Conservation (phyloP, 2,797 vertebrate genomes). For the Poecilia velifera region DNA sequence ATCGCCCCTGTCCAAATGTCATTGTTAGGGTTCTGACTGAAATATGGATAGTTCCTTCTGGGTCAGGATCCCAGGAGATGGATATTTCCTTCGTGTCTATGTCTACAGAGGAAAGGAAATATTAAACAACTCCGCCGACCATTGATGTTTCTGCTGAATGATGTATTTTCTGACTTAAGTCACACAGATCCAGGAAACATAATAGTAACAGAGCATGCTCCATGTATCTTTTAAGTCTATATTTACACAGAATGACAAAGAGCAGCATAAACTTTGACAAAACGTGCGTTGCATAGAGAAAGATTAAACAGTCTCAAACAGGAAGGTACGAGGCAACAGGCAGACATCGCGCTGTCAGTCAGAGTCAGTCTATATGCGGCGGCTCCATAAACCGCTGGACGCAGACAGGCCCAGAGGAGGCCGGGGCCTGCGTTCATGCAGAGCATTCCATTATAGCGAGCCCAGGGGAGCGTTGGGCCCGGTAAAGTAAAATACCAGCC, state of each 20-base stretch:
- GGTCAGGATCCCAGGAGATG: slow-evolving; percentile 76
- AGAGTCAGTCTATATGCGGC: slow-evolving; percentile 70
- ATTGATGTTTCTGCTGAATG: slow-evolving; percentile 63
- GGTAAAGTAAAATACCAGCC: slow-evolving; percentile 80
- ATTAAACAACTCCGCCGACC: slow-evolving; percentile 68
- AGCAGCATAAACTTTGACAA: slow-evolving; percentile 43
- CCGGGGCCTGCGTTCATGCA: slow-evolving; percentile 54
- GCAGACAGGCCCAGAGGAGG: slow-evolving; percentile 76
- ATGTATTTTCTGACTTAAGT: slow-evolving; percentile 65
- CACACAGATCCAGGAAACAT: slow-evolving; percentile 61
- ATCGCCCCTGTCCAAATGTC: slow-evolving; percentile 70
- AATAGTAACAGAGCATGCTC: slow-evolving; percentile 38
- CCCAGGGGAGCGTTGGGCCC: slow-evolving; percentile 69
- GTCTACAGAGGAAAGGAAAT: slow-evolving; percentile 79
- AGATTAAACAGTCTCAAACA: slow-evolving; percentile 42
- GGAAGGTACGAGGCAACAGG: slow-evolving; percentile 46
- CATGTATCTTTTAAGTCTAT: slow-evolving; percentile 29
- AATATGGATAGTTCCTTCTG: slow-evolving; percentile 75
- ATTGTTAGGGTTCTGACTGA: slow-evolving; percentile 82
- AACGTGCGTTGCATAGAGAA: slow-evolving; percentile 26
- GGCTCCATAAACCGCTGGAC: slow-evolving; percentile 78
- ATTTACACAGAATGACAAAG: slow-evolving; percentile 43
- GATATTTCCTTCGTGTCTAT: slow-evolving; percentile 75
- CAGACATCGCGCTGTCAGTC: slow-evolving; percentile 71
- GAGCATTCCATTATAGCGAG: slow-evolving; percentile 66